Evolutionary conservation across 1,140 invertebrate genomes (phyloP).

Genomic region (Drosophila trapezifrons): DNA sequence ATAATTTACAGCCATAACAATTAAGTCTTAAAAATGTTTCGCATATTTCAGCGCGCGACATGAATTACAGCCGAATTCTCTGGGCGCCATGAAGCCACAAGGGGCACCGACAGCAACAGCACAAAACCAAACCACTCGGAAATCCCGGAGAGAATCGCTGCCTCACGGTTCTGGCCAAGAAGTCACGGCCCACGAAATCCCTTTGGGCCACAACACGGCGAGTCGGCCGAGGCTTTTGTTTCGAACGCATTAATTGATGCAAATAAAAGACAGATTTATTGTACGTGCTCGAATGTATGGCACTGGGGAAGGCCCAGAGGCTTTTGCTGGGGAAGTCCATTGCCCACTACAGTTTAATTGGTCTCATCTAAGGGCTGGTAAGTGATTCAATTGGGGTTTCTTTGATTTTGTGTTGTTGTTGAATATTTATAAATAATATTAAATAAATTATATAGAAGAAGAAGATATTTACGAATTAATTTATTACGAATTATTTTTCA

Average conservation of each 20-base stretch:
- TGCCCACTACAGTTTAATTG: conserved; percentile 21
- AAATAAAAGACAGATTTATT: conserved; percentile 61
- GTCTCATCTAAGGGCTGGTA: not conserved
- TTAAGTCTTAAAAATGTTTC: conserved; percentile 59
- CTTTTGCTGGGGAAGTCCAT: conserved; percentile 2
- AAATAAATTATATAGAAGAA: too few species aligned
- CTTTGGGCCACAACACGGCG: conserved; percentile 23
- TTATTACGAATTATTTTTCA: too few species aligned
- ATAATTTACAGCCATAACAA: conserved; percentile 59
- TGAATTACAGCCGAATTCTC: conserved; percentile 52
- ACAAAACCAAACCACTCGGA: conserved; percentile 22
- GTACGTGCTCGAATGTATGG: conserved; percentile 31
- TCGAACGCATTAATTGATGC: conserved; percentile 52
- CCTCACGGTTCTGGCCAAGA: conserved; percentile 12
- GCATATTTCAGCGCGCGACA: conserved; percentile 37
- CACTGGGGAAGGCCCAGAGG: not conserved
- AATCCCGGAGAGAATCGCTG: conserved; percentile 36
- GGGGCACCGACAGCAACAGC: conserved; percentile 29
- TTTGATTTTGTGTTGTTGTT: not conserved
- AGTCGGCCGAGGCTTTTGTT: conserved; percentile 13
- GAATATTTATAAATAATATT: too few species aligned
- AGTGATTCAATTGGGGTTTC: not conserved
- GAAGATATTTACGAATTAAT: too few species aligned
- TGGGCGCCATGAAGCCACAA: conserved; percentile 28
- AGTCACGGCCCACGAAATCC: conserved; percentile 38